Evolutionary conservation across 2,113 vertebrate genomes (phyloP), one percentile per base, ranked within the genome.

Genomic region (Melanotaenia duboulayi): DNA sequence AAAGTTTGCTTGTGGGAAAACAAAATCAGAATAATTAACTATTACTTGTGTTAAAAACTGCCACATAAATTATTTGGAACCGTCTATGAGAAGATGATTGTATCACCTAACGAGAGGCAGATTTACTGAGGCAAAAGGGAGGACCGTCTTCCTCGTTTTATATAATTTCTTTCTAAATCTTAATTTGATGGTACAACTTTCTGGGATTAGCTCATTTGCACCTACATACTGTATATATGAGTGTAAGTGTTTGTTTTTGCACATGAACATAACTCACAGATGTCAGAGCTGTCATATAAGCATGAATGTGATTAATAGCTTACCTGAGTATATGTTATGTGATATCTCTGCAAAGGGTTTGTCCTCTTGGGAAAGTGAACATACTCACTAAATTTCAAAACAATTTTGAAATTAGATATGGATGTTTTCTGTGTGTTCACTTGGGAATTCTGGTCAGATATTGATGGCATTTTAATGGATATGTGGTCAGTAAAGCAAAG

Each of bases 1-100:
- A 55, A 17, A 9, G 40, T 73, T 74, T 49, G 40, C n/a, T 60
- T 49, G 23, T 65, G 62, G 51, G 19, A 59, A 52, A 76, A 22
- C 17, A 14, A 28, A 69, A 64, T 52, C 39, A 58, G 11, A 48
- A 50, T 16, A 52, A 42, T 10, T 1, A 81, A 59, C 20, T 12
- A 25, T 51, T 42, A 22, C 13, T 23, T 14, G 46, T 5, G 19
- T 13, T 7, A 35, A 60, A 37, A 51, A 23, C 24, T 58, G 51
- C 19, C 16, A 48, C 35, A 58, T 58, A 28, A 42, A 70, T 14
- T 11, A 32, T 32, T 62, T 12, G 11, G 28, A 64, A 7, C 44
- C 44, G 14, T 39, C 54, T 50, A 12, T 8, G 23, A 39, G 22
- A 12, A 50, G 32, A 51, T 59, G 56, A 63, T 51, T 67, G 37